phyloP scores from a whole-genome alignment of 2,113 vertebrate genomes.

The Spea bombifrons region DNA sequence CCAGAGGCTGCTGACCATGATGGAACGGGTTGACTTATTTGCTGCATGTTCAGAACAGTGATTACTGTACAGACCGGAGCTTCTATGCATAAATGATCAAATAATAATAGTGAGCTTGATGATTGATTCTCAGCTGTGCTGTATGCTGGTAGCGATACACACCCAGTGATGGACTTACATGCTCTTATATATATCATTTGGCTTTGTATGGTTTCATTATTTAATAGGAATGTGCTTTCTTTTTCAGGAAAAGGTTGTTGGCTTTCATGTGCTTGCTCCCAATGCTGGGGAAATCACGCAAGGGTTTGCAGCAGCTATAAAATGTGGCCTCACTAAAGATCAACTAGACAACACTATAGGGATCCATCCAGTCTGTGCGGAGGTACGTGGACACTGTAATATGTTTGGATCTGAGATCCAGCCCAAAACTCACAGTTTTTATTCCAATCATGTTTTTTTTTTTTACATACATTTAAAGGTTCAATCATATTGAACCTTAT shows the following conservation, averaged over 20 bases:
- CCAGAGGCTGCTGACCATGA: conserved; percentile 39
- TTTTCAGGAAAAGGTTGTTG: conserved; percentile 75
- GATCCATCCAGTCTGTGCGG: conserved; percentile 77
- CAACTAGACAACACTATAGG: conserved; percentile 75
- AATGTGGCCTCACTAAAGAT: conserved; percentile 75
- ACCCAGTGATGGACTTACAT: background rate
- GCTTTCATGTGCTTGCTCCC: conserved; percentile 77
- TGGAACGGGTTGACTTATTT: conserved; percentile 39
- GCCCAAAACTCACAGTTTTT: no score
- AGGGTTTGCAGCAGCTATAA: conserved; percentile 76
- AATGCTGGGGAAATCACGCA: conserved; percentile 80
- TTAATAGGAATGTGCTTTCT: background rate
- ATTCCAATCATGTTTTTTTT: no score
- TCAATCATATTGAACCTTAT: no score
- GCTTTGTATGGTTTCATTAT: no score
- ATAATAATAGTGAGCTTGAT: background rate
- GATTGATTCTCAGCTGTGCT: background rate
- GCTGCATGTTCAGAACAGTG: conserved; percentile 17
- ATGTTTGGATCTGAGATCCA: no score
- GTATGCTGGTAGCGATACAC: background rate
- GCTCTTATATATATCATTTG: no score
- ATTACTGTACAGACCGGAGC: conserved; percentile 21
- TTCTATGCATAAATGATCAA: conserved; percentile 6
- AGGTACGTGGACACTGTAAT: conserved; percentile 61
- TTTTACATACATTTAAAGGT: no score